Percentiles rank a stretch among this genome's conserved stretches.
Evolutionary conservation across 2,113 vertebrate species (phyloP).

Genomic region (Monarcha castaneiventris): DNA sequence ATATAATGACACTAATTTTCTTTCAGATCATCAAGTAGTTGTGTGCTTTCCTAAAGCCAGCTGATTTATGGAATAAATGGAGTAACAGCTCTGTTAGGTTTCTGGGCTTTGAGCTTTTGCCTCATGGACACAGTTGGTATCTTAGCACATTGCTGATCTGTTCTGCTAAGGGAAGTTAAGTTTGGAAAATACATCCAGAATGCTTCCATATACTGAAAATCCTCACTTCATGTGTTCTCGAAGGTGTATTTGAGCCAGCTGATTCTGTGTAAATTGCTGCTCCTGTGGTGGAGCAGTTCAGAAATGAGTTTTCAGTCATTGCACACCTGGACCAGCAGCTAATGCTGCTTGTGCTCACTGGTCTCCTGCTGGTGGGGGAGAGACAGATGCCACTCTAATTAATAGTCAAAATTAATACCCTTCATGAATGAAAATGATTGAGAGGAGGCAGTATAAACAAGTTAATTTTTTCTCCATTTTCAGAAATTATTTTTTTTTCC

Average conservation of each 20-base stretch:
- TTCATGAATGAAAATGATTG: neutral
- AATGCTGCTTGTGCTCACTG: neutral
- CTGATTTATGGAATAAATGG: neutral
- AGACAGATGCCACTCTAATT: neutral
- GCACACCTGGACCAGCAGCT: conserved; percentile 23
- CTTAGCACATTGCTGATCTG: neutral
- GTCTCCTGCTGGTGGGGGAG: neutral
- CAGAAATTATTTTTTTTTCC: neutral
- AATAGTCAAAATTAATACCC: neutral
- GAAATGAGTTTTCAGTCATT: neutral
- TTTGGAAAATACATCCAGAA: neutral
- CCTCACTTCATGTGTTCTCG: neutral
- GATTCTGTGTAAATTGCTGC: neutral
- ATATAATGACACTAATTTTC: neutral
- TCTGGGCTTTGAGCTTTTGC: neutral
- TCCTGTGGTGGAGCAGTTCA: neutral
- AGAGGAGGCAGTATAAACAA: neutral
- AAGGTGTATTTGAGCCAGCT: neutral
- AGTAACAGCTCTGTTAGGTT: neutral
- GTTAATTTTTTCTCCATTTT: neutral
- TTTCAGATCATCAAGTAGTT: neutral
- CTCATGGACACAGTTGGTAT: fast-evolving
- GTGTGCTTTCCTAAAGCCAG: neutral
- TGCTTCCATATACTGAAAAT: neutral
- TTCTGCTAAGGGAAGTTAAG: neutral